These are phyloP conservation scores for Porites lutea DNA, from an alignment of 64 coral and sea anemone genomes.

Conservation along the genomic window DNA sequence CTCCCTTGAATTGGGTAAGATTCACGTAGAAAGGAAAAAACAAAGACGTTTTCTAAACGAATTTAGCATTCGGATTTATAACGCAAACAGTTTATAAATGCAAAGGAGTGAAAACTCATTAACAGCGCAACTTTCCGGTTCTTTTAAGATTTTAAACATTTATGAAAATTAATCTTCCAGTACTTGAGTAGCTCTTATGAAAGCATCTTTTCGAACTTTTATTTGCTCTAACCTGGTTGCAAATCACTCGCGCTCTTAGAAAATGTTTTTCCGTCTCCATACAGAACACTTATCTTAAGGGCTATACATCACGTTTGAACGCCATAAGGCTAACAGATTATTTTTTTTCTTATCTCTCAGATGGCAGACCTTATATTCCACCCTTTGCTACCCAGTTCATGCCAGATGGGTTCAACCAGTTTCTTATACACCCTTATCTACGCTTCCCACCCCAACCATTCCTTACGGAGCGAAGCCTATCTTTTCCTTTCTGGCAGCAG, in stretches of 20 bases:
- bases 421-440: slow-evolving; percentile 51
- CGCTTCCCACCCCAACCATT: slow-evolving; percentile 42
- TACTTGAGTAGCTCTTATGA: slow-evolving; percentile 18
- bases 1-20: slow-evolving; percentile 16
- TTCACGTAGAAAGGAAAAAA: slow-evolving; percentile 9
- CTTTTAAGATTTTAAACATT: slow-evolving; percentile 35
- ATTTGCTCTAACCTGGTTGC: background rate
- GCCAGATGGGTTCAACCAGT: slow-evolving; percentile 62
- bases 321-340: slow-evolving; percentile 48
- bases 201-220: background rate
- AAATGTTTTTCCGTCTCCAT: too few species aligned
- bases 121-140: background rate
- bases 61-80: slow-evolving; percentile 7
- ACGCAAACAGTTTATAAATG: slow-evolving; percentile 12
- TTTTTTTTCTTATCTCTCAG: slow-evolving; percentile 70
- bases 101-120: slow-evolving; percentile 19
- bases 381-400: slow-evolving; percentile 41
- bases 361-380: slow-evolving; percentile 50
- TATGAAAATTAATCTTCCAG: slow-evolving; percentile 15
- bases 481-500: slow-evolving; percentile 67
- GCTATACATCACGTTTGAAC: slow-evolving; percentile 22
- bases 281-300: background rate
- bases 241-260: background rate
- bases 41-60: slow-evolving; percentile 8
- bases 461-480: slow-evolving; percentile 3